These are phyloP conservation scores for Drosophila ezoana DNA, from an alignment of 2,888 invertebrate species.

Conservation along the genomic window DNA sequence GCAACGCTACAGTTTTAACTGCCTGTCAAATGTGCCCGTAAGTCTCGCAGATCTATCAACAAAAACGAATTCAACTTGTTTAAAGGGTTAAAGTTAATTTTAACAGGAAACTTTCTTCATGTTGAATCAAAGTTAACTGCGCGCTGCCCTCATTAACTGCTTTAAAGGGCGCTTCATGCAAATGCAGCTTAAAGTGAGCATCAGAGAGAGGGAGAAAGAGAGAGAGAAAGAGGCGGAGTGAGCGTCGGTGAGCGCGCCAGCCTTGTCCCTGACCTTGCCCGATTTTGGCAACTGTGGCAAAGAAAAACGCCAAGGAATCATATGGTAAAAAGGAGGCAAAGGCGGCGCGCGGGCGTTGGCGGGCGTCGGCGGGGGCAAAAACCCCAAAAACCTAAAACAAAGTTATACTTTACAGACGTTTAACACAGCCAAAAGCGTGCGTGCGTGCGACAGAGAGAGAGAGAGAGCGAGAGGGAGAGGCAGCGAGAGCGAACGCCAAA, in stretches of 20 bases:
- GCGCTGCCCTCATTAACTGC: conserved; percentile 9
- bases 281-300: conserved; percentile 71
- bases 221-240: neutral
- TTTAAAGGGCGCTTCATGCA: conserved; percentile 38
- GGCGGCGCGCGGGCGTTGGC: conserved; percentile 15
- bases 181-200: conserved; percentile 42
- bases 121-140: neutral
- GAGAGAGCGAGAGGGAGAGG: conserved; percentile 3
- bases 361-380: conserved; percentile 38
- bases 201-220: neutral
- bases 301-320: conserved; percentile 62
- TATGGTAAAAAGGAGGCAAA: conserved; percentile 47
- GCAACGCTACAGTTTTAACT: conserved; percentile 1
- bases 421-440: conserved; percentile 53
- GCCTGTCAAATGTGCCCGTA: neutral
- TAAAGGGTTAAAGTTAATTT: neutral
- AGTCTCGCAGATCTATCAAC: neutral
- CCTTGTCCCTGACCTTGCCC: conserved; percentile 78
- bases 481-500: conserved; percentile 54
- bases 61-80: neutral
- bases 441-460: conserved; percentile 11
- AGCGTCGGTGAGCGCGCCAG: conserved; percentile 17
- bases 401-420: conserved; percentile 78
- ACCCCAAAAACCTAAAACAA: conserved; percentile 81
- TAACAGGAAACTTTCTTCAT: neutral